These are phyloP conservation scores for Hippopotamus amphibius DNA, from an alignment of 2,113 vertebrate species.

Conservation along the genomic window DNA sequence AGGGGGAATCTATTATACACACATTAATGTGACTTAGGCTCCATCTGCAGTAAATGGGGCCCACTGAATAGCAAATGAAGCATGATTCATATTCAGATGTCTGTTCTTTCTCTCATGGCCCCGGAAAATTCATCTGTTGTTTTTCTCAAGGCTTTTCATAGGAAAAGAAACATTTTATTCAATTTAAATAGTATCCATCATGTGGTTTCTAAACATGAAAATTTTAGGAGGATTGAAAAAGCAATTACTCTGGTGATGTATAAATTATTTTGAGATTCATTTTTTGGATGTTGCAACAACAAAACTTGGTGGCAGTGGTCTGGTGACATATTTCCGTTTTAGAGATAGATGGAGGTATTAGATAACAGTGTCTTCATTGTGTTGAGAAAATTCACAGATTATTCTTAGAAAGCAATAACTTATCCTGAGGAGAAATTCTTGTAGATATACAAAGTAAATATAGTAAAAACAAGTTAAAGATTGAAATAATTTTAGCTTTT, in stretches of 20 bases:
- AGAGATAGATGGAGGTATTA: neutral
- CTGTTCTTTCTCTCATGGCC: neutral
- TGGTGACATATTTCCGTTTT: neutral
- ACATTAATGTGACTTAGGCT: neutral
- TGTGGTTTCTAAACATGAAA: neutral
- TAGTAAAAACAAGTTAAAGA: neutral
- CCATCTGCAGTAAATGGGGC: neutral
- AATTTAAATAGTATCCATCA: neutral
- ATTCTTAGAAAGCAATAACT: neutral
- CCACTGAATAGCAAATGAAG: neutral
- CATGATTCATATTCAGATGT: neutral
- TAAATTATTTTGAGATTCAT: neutral
- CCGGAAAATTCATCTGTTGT: neutral
- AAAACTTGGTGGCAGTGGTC: neutral
- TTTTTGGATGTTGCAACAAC: neutral
- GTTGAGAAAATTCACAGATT: neutral
- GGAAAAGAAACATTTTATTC: neutral
- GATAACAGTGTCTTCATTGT: neutral
- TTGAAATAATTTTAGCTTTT: neutral
- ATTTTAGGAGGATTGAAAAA: neutral
- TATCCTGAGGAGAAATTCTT: conserved; percentile 2
- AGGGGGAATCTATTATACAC: neutral
- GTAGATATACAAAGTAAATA: neutral
- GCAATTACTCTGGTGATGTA: neutral
- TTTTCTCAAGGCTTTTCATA: neutral